Base-by-base conservation (phyloP, 2,888 invertebrate genomes). In the Acanthosepion esculentum region DNA sequence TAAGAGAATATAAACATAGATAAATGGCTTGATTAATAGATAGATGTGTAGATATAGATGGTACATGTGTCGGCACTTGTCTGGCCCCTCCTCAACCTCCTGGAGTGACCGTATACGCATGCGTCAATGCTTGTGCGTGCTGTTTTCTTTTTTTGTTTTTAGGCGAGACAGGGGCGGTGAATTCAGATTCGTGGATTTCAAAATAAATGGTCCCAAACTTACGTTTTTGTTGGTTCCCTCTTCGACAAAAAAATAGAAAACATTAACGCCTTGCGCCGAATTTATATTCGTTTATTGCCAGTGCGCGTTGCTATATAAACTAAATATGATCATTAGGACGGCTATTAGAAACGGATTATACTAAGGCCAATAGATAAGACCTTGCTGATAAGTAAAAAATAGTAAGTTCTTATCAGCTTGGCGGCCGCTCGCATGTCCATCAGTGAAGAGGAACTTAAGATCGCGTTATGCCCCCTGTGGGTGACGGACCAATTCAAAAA, bases 21-120 rank as follows among this genome's bases (percentile, higher is more conserved):
- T 78, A 78, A 78, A 78, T 33, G 78, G 78, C 78, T 78, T 78
- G 78, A 78, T 78, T 78, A 78, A 78, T 78, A 78, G 78, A 78
- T 78, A 78, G 78, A 78, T n/a, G n/a, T 78, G 78, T 33, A 78
- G 78, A 78, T 78, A 33, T 78, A 33, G 78, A 78, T 78, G n/a
- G 78, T n/a, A 78, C 78, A 78, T 78, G 78, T 78, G 78, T 78
- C 78, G 78, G 78, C 78, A 78, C 78, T 78, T 78, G 78, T 78
- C 78, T 78, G n/a, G 78, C n/a, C 78, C n/a, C 18, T 78, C n/a
- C 64, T 33, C 78, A n/a, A n/a, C 78, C 78, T n/a, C 78, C 78
- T 33, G 78, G n/a, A 78, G 78, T 78, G 78, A 78, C 78, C 78
- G 78, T 78, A 78, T 78, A 78, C n/a, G 78, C 78, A 33, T 78